phyloP scores from a whole-genome alignment of 1,140 invertebrate genomes.

The Drosophila dunni region DNA sequence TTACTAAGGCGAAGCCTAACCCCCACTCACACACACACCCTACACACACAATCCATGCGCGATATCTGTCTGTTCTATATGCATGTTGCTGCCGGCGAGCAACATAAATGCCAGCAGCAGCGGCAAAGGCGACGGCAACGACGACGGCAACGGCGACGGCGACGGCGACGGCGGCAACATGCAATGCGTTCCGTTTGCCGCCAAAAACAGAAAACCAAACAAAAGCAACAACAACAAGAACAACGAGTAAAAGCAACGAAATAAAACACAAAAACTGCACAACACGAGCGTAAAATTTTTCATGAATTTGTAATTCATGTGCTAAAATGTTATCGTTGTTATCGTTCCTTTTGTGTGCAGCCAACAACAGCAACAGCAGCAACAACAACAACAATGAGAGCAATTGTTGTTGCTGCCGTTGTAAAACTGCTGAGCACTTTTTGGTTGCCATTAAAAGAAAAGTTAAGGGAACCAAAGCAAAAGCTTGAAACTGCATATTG shows the following conservation, averaged over 20 bases:
- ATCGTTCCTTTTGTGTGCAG: slow-evolving; percentile 70
- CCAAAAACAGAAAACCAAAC: slow-evolving; percentile 73
- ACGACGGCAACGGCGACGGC: slow-evolving; percentile 25
- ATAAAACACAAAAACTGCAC: slow-evolving; percentile 57
- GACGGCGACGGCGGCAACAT: slow-evolving; percentile 54
- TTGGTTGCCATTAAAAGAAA: slow-evolving; percentile 33
- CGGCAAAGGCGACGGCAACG: slow-evolving; percentile 45
- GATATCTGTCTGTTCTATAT: slow-evolving; percentile 63
- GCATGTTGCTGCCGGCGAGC: slow-evolving; percentile 55
- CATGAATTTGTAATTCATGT: slow-evolving; percentile 82
- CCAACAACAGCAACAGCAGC: slow-evolving; percentile 27
- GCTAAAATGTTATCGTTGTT: slow-evolving; percentile 82
- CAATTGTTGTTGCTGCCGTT: slow-evolving; percentile 31
- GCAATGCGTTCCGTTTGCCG: slow-evolving; percentile 77
- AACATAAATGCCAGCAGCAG: slow-evolving; percentile 70
- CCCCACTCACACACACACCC: slow-evolving; percentile 6
- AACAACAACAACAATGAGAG: slow-evolving; percentile 16
- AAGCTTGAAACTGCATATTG: slow-evolving; percentile 30
- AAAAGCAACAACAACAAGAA: slow-evolving; percentile 50
- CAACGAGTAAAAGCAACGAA: slow-evolving; percentile 44
- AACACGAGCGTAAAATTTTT: slow-evolving; percentile 80
- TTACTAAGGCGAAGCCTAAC: slow-evolving; percentile 67
- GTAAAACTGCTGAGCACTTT: slow-evolving; percentile 57
- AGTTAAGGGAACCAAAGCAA: slow-evolving; percentile 11
- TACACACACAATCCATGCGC: slow-evolving; percentile 28